A percentile compares a stretch with the other conserved stretches of the same genome.
Conservation (phyloP, 2,113 vertebrate genomes). For the Rutilus rutilus region DNA sequence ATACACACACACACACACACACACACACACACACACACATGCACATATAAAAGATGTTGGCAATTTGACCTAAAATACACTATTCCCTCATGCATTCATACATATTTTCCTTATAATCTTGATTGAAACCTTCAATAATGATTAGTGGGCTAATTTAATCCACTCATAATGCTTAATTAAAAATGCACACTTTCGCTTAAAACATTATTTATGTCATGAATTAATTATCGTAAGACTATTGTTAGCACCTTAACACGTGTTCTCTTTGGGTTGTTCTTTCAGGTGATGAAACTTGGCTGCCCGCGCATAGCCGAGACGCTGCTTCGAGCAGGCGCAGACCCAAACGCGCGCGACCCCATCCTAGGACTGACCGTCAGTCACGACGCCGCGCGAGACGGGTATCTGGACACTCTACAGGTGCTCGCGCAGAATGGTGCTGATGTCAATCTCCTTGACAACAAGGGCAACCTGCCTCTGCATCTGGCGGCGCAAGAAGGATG, state of each 20-base stretch:
- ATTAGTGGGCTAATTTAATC: no score
- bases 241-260: background rate
- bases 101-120: background rate
- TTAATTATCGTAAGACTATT: background rate
- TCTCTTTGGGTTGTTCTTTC: background rate
- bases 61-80: background rate
- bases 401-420: conserved; percentile 79
- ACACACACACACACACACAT: no score
- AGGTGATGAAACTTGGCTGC: conserved; percentile 89
- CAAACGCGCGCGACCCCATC: conserved; percentile 81
- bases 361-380: conserved; percentile 83
- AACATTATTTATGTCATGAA: background rate
- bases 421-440: conserved; percentile 83
- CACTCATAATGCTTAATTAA: background rate
- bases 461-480: conserved; percentile 89
- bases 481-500: conserved; percentile 85
- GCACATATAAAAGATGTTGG: background rate
- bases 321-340: conserved; percentile 80
- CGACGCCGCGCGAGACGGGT: conserved; percentile 90
- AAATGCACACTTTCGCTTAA: background rate
- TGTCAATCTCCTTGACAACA: conserved; percentile 80
- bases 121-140: background rate
- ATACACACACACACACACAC: no score
- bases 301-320: conserved; percentile 78
- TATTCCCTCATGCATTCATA: background rate